Conservation (phyloP, 2,888 invertebrate species). For the Agrochola macilenta region DNA sequence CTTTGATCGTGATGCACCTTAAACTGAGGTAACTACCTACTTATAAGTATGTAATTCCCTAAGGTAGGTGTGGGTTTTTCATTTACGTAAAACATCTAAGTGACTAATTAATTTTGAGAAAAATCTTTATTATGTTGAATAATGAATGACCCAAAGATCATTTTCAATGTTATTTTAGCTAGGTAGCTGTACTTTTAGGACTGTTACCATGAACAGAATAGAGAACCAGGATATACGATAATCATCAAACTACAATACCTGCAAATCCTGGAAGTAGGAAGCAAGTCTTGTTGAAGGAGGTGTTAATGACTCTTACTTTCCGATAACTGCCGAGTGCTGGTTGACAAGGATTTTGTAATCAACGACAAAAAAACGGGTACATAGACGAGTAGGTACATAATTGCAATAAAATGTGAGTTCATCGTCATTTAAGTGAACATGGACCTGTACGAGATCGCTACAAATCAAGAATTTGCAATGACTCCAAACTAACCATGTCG, state of each 20-base stretch:
- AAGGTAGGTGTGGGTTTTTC: slow-evolving; percentile 40
- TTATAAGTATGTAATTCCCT: slow-evolving; percentile 3
- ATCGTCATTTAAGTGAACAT: not conserved
- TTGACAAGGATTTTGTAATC: slow-evolving; percentile 4
- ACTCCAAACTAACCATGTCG: not conserved
- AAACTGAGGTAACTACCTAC: slow-evolving; percentile 4
- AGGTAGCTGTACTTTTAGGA: not conserved
- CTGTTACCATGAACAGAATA: not conserved
- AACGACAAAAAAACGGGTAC: not conserved
- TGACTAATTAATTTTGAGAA: slow-evolving; percentile 40
- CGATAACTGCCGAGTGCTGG: not conserved
- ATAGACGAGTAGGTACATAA: not conserved
- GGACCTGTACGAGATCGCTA: not conserved
- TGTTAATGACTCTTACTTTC: too few species aligned
- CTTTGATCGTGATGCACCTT: slow-evolving; percentile 31
- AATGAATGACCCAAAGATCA: not conserved
- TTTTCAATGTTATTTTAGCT: not conserved
- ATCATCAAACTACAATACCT: not conserved
- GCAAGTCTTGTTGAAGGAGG: too few species aligned
- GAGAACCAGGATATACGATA: not conserved
- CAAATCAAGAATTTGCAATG: not conserved
- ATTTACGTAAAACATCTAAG: slow-evolving; percentile 32
- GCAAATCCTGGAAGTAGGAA: too few species aligned
- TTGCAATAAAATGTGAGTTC: not conserved
- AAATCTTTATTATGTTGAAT: slow-evolving; percentile 4